Evolutionary conservation across 1,140 invertebrate genomes (phyloP).

Genomic region (Rhopalosiphum padi): DNA sequence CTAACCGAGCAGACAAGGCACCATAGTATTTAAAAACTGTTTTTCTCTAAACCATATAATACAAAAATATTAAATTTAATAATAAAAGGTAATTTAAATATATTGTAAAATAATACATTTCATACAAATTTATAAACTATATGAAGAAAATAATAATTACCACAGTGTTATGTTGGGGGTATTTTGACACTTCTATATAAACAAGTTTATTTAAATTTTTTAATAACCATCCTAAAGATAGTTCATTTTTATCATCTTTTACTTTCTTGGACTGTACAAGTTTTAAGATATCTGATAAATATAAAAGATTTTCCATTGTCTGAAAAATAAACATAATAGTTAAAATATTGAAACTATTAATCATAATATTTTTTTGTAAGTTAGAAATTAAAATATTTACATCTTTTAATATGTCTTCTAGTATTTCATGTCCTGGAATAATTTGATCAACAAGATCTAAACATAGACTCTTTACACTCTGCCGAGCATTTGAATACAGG

Average conservation of each 20-base stretch:
- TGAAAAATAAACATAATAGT: slow-evolving; percentile 60
- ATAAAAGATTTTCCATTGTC: slow-evolving; percentile 75
- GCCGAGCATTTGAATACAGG: slow-evolving; percentile 37
- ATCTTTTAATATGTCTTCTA: slow-evolving; percentile 63
- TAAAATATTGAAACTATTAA: background rate
- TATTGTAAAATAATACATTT: background rate
- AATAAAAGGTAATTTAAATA: background rate
- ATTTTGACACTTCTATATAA: slow-evolving; percentile 75
- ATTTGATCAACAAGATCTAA: slow-evolving; percentile 62
- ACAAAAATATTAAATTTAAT: background rate
- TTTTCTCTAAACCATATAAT: slow-evolving; percentile 66
- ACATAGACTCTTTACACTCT: slow-evolving; percentile 59
- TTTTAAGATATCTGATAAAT: slow-evolving; percentile 68
- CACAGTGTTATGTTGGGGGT: slow-evolving; percentile 67
- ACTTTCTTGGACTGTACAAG: slow-evolving; percentile 62
- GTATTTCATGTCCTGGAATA: slow-evolving; percentile 64
- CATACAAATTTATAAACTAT: background rate
- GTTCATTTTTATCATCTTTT: slow-evolving; percentile 62
- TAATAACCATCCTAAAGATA: slow-evolving; percentile 72
- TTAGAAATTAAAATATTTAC: slow-evolving; percentile 55
- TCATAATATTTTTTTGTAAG: background rate
- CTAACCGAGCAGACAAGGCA: slow-evolving; percentile 69
- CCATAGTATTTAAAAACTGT: slow-evolving; percentile 78
- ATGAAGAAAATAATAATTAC: slow-evolving; percentile 64
- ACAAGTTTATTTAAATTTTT: slow-evolving; percentile 73